Conservation (phyloP, 2,113 vertebrate species). For the Felis chaus region DNA sequence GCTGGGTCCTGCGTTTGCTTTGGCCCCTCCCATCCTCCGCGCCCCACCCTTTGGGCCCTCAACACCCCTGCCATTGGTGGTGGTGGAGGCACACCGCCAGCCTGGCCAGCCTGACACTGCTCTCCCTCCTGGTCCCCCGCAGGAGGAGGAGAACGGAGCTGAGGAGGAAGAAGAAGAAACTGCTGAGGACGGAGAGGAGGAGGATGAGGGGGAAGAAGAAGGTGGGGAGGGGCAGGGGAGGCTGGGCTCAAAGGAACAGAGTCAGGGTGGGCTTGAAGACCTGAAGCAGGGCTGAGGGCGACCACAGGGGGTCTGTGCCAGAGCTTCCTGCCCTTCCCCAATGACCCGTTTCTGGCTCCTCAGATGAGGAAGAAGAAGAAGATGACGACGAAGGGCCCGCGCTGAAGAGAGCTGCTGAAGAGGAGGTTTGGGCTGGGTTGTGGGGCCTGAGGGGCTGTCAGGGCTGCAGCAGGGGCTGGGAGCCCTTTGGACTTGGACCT, state of each 20-base stretch:
- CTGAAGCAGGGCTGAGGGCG: slow-evolving; percentile 10
- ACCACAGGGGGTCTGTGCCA: slow-evolving; percentile 37
- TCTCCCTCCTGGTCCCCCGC: neutral
- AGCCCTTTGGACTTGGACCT: neutral
- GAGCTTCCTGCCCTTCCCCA: slow-evolving; percentile 51
- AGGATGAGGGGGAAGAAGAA: slow-evolving; percentile 87
- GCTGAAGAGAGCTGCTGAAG: slow-evolving; percentile 88
- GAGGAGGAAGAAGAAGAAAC: slow-evolving; percentile 86
- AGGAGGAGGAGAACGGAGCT: slow-evolving; percentile 88
- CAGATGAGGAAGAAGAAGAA: slow-evolving; percentile 88
- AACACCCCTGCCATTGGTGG: neutral
- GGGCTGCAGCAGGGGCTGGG: slow-evolving; percentile 10
- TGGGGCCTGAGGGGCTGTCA: neutral
- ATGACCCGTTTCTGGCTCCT: slow-evolving; percentile 69
- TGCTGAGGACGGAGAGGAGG: slow-evolving; percentile 87
- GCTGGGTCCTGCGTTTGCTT: neutral
- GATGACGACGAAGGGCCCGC: slow-evolving; percentile 86
- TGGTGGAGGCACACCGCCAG: neutral
- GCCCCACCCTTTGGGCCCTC: neutral
- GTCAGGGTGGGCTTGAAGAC: slow-evolving; percentile 46
- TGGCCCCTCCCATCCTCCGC: neutral
- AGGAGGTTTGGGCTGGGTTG: slow-evolving; percentile 83
- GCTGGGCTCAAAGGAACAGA: neutral
- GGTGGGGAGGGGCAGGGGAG: slow-evolving; percentile 69
- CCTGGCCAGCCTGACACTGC: neutral